A percentile compares a stretch with the other conserved stretches of the same genome.
phyloP scores from a whole-genome alignment of 2,113 vertebrate species.

The Zapus hudsonius region DNA sequence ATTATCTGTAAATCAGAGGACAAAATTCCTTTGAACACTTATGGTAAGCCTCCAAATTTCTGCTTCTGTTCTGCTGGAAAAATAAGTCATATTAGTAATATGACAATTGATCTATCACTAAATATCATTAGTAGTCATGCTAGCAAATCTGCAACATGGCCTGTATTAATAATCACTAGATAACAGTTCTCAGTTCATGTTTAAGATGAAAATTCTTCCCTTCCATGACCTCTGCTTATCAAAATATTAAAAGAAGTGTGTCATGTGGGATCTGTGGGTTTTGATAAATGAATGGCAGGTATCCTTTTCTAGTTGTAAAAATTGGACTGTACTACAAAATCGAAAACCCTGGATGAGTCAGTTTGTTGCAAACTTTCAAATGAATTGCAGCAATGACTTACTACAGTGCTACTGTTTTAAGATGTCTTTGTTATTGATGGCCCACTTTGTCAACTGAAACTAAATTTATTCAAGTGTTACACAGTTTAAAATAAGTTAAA shows the following conservation, averaged over 20 bases:
- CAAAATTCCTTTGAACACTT: neutral
- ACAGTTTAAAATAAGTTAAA: slow-evolving; percentile 80
- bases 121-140: neutral
- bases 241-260: slow-evolving; percentile 27
- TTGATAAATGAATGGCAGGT: neutral
- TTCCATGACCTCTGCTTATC: neutral
- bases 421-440: slow-evolving; percentile 54
- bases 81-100: neutral
- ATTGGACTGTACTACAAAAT: neutral
- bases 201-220: slow-evolving; percentile 19
- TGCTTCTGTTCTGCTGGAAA: neutral
- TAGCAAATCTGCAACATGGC: slow-evolving; percentile 10
- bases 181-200: neutral
- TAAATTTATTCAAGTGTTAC: slow-evolving; percentile 75
- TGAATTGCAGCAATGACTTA: slow-evolving; percentile 60
- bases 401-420: slow-evolving; percentile 53
- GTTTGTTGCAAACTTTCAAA: slow-evolving; percentile 66
- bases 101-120: neutral
- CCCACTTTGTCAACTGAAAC: slow-evolving; percentile 73
- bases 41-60: neutral
- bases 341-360: slow-evolving; percentile 43
- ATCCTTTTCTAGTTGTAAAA: slow-evolving; percentile 62
- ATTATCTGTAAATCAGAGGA: neutral
- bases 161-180: neutral
- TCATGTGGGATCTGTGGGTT: neutral